Percentiles rank a stretch among this genome's conserved stretches.
Evolutionary conservation across 2,888 invertebrate species (phyloP).

Genomic region (Drosophila niveifrons): DNA sequence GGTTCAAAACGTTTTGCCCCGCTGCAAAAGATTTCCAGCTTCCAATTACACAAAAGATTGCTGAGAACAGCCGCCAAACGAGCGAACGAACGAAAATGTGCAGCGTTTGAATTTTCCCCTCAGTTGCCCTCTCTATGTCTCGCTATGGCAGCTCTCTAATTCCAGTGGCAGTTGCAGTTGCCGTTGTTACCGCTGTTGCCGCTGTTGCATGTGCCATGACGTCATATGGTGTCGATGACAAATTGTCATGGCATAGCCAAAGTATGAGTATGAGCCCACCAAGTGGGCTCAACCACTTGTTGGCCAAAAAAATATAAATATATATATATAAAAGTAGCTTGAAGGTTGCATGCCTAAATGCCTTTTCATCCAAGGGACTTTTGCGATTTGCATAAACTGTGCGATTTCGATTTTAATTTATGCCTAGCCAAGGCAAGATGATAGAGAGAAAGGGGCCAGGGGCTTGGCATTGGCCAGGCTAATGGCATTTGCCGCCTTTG

Average conservation of each 20-base stretch:
- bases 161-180: slow-evolving; percentile 29
- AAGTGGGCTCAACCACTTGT: slow-evolving; percentile 41
- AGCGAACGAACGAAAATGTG: slow-evolving; percentile 65
- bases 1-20: slow-evolving; percentile 75
- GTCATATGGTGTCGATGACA: slow-evolving; percentile 57
- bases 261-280: slow-evolving; percentile 4
- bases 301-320: slow-evolving; percentile 33
- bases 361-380: slow-evolving; percentile 41
- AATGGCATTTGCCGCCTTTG: slow-evolving; percentile 8
- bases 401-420: slow-evolving; percentile 67
- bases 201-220: slow-evolving; percentile 37
- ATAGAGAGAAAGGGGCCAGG: not conserved
- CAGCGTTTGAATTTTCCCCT: slow-evolving; percentile 64
- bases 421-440: slow-evolving; percentile 40
- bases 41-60: slow-evolving; percentile 77
- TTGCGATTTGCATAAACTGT: slow-evolving; percentile 70
- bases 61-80: slow-evolving; percentile 73
- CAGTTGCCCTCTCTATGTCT: not conserved
- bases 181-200: not conserved
- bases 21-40: slow-evolving; percentile 57
- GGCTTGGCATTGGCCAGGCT: slow-evolving; percentile 4
- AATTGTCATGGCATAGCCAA: slow-evolving; percentile 35
- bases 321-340: too few relatives aligned
- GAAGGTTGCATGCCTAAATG: slow-evolving; percentile 60
- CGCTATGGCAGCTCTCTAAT: slow-evolving; percentile 6